Base-by-base conservation (phyloP, 2,797 vertebrate species). In the Ctenochaetus hawaiiensis region DNA sequence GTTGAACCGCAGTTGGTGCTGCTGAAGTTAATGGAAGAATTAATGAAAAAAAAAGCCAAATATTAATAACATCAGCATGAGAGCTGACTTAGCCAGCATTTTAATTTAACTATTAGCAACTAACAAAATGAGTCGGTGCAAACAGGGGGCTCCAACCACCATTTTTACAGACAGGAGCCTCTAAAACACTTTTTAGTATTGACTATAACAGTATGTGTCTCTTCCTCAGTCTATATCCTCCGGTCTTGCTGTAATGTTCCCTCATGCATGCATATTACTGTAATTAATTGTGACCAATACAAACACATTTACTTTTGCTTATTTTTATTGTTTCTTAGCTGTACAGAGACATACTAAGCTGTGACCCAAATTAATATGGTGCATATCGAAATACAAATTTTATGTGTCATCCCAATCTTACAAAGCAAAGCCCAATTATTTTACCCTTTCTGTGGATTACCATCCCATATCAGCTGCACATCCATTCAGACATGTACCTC, bases 111-210 rank as follows among this genome's bases (percentile, higher is more conserved):
- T 48, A n/a, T 63, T 48, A 20, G 18, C 4, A n/a, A 43, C 13
- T 22, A 60, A 49, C 67, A 49, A 61, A 2, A 64, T 76, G 64
- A 63, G 67, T 47, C 63, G 64, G 37, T 8, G 44, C 57, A 39
- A 78, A 59, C 34, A 44, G 4, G 5, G 16, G 17, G 16, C 44
- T 48, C 20, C 6, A 23, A 1, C 49, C 54, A n/a, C 23, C 11
- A 6, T 54, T 60, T 78, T 69, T 68, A 62, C 48, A 66, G n/a
- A 67, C 61, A 75, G 5, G 54, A 75, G 68, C 9, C 52, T 53
- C 61, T 61, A 66, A 34, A 71, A 45, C 62, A 69, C 34, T 75
- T 43, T 18, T 39, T 0, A 53, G 17, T 47, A 53, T 64, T 13
- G 9, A 34, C 34, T 34, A 26, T 17, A 10, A 6, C 13, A 20